These are phyloP conservation scores for Pollenia amentaria DNA, from an alignment of 2,888 invertebrate species.

Conservation along the genomic window DNA sequence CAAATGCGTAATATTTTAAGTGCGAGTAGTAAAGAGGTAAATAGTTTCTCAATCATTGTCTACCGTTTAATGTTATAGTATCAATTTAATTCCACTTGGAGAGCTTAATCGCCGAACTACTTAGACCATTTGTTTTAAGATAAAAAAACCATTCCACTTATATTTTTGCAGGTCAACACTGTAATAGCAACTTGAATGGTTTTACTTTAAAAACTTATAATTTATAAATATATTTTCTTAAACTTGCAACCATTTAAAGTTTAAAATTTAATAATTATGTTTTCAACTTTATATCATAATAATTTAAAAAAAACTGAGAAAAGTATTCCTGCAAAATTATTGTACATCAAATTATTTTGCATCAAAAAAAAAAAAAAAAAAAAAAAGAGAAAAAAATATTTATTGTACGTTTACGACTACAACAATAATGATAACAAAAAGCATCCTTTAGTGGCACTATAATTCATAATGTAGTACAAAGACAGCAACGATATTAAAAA, in stretches of 20 bases:
- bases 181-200: too few relatives aligned
- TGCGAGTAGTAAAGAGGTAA: too few relatives aligned
- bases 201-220: neutral
- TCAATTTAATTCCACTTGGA: too few relatives aligned
- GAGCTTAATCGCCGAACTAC: too few relatives aligned
- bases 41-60: too few relatives aligned
- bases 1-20: too few relatives aligned
- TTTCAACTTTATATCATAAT: too few relatives aligned
- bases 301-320: neutral
- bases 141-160: too few relatives aligned
- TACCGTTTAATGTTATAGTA: too few relatives aligned
- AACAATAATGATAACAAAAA: constrained; percentile 50
- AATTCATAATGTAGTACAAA: constrained; percentile 66
- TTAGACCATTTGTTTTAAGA: too few relatives aligned
- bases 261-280: too few relatives aligned
- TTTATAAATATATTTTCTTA: neutral
- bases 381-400: neutral
- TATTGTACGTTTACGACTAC: constrained; percentile 2
- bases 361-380: constrained; percentile 7
- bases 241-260: neutral
- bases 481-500: constrained; percentile 65
- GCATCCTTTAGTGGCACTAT: constrained; percentile 62
- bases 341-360: constrained; percentile 11
- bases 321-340: constrained; percentile 12
- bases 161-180: too few relatives aligned